Percentiles rank a stretch among this genome's conserved stretches.
phyloP scores from a whole-genome alignment of 2,797 vertebrate species.

The Myotis myotis region DNA sequence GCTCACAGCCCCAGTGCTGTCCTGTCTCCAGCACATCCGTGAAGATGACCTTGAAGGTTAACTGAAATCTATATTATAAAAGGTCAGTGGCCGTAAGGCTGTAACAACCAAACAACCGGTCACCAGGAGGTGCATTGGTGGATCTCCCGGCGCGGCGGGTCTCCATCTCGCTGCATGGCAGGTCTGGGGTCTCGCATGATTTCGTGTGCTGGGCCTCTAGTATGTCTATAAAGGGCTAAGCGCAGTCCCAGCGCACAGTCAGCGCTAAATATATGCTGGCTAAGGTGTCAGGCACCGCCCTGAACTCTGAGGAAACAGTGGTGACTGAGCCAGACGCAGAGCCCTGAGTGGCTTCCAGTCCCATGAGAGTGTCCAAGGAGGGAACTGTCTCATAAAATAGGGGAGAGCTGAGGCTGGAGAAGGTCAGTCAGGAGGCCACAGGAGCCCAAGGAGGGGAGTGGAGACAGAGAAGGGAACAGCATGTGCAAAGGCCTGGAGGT shows the following conservation, averaged over 20 bases:
- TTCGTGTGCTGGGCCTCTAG: too few relatives aligned
- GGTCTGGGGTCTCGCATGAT: too few relatives aligned
- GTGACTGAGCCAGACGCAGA: background rate
- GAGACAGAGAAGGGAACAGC: background rate
- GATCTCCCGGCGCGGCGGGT: too few relatives aligned
- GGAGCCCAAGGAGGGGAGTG: background rate
- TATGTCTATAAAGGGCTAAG: background rate
- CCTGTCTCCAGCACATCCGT: constrained; percentile 86
- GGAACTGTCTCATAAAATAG: accelerated
- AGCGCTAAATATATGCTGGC: background rate
- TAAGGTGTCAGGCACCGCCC: background rate
- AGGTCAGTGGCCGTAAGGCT: too few relatives aligned
- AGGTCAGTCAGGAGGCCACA: too few relatives aligned
- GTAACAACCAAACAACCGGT: too few relatives aligned
- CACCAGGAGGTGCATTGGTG: too few relatives aligned
- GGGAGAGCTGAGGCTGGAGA: background rate
- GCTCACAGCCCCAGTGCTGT: accelerated
- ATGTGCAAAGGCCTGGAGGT: background rate
- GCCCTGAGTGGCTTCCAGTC: background rate
- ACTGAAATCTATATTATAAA: background rate
- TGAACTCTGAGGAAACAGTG: background rate
- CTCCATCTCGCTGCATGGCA: too few relatives aligned
- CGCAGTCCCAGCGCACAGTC: background rate
- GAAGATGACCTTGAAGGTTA: constrained; percentile 89
- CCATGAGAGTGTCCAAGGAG: background rate